Evolutionary conservation across 2,888 invertebrate species (phyloP), one percentile per base, ranked within the genome.

Genomic region (Nephrotoma guestfalica): DNA sequence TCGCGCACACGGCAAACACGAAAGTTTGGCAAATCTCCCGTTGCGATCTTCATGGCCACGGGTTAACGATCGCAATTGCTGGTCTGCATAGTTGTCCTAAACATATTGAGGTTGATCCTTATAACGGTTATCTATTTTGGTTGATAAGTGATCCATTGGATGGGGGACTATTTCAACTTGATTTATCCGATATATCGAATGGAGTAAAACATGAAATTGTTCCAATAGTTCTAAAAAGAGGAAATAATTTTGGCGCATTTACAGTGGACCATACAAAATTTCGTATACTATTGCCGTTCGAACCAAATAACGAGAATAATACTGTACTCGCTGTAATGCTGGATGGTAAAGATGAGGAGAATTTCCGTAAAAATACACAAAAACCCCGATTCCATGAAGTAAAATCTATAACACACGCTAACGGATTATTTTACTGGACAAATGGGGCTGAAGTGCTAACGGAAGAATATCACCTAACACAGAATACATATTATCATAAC

Each of bases 111-210:
- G 96, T 97, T 0, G 98, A 98, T 92, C 97, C 98, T 45, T 95
- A 96, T 89, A 98, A 98, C 90, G 98, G 98, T 6, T 97, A 95
- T 91, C 91, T 98, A 41, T 98, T 97, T 90, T 97, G 96, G 95
- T 94, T 94, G 4, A 91, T 94, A 86, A 92, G 93, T 87, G 93
- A 93, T 30, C 91, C 91, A 6, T 91, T 90, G 41, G 92, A 93
- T 43, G 94, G 94, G 5, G 96, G 96, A 0, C 90, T 97, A 6
- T 97, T 95, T 90, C 93, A 96, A 45, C 90, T 96, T 30, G 97
- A 97, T 89, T 92, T 97, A 84, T 94, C 95, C 0, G 95, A 95
- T 88, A 94, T 96, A 86, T 95, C 95, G 86, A 96, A 95, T 89
- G 95, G 95, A 1, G 94, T 95, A 0, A 94, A 93, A 87, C 95